Evolutionary conservation across 2,797 vertebrate genomes (phyloP), one percentile per base, ranked within the genome.

Genomic region (Neostethus bicornis): DNA sequence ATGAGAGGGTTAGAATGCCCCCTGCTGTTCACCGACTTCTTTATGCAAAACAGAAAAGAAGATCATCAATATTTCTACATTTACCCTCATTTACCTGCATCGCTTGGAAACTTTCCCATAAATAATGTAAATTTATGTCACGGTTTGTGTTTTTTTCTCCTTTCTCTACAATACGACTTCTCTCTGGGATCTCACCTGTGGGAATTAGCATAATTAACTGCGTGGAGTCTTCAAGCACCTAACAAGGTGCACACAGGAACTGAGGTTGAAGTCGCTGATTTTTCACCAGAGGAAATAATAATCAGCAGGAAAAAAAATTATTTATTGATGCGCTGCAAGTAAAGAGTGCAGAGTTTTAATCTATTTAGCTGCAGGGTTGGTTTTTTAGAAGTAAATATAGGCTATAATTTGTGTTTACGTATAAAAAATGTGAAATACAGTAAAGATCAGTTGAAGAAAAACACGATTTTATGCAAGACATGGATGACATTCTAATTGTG

Each of bases 1-100:
- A 45, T 14, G n/a, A 64, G 86, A 88, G 86, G 45, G 55, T 67
- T 70, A 83, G 76, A 13, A 77, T 86, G 79, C 81, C 87, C 83
- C 80, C 87, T 87, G 73, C 51, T 89, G 90, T 72, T 46, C 56
- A 13, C 4, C 8, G 6, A 12, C n/a, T 1, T 8, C 47, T 23
- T 66, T 55, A 47, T 26, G 46, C 55, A 39, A 66, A 67, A n/a
- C 38, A 7, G 1, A 35, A 9, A 25, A 10, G 9, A 44, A 21
- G 39, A 16, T 39, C 8, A 20, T 19, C 24, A 44, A 24, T 9
- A 48, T 7, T 14, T 32, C 3, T 19, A 23, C 4, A 17, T 5
- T 0, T 13, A 19, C 7, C 6, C 4, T 4, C 13, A 54, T 48
- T 58, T 41, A 1, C 16, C 45, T 21, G 3, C 16, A 57, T 4